Evolutionary conservation across 1,140 invertebrate genomes (phyloP).

Genomic region (Batillaria attramentaria): DNA sequence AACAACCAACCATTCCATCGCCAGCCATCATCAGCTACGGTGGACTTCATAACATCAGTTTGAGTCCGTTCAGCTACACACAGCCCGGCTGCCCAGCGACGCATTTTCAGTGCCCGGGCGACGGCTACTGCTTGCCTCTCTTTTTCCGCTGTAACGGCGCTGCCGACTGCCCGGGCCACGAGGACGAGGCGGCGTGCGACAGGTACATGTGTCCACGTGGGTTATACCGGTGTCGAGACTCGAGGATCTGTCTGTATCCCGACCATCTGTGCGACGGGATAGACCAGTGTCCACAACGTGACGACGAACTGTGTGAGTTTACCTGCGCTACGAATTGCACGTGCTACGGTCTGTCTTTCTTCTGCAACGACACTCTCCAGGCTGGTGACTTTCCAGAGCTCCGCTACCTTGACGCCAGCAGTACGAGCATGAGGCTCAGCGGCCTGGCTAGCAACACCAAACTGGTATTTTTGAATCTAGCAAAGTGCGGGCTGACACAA

Average conservation of each 20-base stretch:
- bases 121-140: background rate
- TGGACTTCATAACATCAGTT: too few relatives aligned
- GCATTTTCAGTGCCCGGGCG: background rate
- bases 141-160: background rate
- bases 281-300: slow-evolving; percentile 6
- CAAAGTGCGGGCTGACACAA: background rate
- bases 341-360: background rate
- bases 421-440: too few relatives aligned
- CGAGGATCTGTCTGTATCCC: slow-evolving; percentile 19
- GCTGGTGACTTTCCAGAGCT: background rate
- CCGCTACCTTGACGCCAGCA: background rate
- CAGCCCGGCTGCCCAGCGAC: background rate
- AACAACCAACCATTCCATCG: too few relatives aligned
- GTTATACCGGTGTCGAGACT: slow-evolving; percentile 9
- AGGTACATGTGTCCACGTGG: slow-evolving; percentile 24
- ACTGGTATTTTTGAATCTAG: background rate
- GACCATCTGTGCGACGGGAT: slow-evolving; percentile 26
- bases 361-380: background rate
- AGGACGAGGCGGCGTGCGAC: background rate
- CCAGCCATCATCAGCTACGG: too few relatives aligned
- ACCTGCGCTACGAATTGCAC: slow-evolving; percentile 4
- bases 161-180: background rate
- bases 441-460: background rate
- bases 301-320: background rate
- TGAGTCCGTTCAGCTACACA: too few relatives aligned